Evolutionary conservation across 2,113 vertebrate genomes (phyloP).

Genomic region (Cryptotis parvus): DNA sequence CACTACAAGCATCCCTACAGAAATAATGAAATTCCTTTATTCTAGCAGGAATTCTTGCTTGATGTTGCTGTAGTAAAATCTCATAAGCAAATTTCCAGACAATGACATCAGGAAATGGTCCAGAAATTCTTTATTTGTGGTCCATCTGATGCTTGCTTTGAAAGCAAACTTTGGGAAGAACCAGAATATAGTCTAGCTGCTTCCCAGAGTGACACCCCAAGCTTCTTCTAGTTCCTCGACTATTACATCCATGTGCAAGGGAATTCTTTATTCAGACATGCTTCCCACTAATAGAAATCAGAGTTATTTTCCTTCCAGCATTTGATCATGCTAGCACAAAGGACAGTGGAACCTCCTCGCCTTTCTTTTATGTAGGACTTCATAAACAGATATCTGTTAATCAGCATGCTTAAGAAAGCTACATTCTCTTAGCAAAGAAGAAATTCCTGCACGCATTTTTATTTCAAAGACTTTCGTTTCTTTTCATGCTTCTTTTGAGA

Average conservation of each 20-base stretch:
- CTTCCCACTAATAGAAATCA: background rate
- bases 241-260: background rate
- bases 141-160: background rate
- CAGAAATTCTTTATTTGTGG: background rate
- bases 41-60: background rate
- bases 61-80: background rate
- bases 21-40: background rate
- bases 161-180: constrained; percentile 17
- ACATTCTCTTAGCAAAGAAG: background rate
- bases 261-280: background rate
- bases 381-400: background rate
- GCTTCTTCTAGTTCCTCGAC: background rate
- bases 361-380: background rate
- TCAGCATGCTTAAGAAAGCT: background rate
- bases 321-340: background rate
- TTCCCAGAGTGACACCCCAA: background rate
- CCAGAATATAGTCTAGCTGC: background rate
- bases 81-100: background rate
- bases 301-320: background rate
- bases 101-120: constrained; percentile 24
- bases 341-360: background rate
- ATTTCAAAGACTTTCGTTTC: constrained; percentile 15
- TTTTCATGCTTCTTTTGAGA: background rate
- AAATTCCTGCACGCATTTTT: background rate
- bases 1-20: background rate